Percentiles rank a stretch among this genome's conserved stretches.
Conservation (phyloP, 1,140 invertebrate genomes). For the Varroa destructor region DNA sequence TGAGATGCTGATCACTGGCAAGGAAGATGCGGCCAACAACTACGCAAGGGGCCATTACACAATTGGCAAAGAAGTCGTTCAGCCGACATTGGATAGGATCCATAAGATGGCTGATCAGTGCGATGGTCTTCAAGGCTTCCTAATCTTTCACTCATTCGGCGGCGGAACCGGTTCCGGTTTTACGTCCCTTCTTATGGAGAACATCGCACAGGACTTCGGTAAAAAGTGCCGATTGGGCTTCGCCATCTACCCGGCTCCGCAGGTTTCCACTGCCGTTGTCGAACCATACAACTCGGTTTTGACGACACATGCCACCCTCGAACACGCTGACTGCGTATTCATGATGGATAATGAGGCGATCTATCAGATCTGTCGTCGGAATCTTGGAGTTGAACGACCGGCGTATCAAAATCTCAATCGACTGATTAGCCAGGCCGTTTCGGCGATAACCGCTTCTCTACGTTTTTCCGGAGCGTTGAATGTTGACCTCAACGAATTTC, state of each 20-base stretch:
- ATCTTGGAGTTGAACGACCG: conserved; percentile 43
- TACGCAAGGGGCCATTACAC: conserved; percentile 41
- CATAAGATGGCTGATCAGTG: conserved; percentile 58
- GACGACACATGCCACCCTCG: conserved; percentile 40
- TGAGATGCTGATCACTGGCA: conserved; percentile 50
- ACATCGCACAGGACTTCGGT: conserved; percentile 43
- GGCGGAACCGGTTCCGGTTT: conserved; percentile 51
- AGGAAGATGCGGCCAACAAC: conserved; percentile 49
- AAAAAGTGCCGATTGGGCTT: conserved; percentile 54
- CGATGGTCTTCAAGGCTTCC: conserved; percentile 58
- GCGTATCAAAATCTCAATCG: conserved; percentile 42
- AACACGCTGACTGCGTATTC: conserved; percentile 40
- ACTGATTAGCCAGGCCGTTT: conserved; percentile 41
- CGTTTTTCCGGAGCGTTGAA: conserved; percentile 36
- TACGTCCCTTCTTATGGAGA: conserved; percentile 45
- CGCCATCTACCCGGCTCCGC: conserved; percentile 69
- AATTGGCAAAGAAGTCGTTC: conserved; percentile 39
- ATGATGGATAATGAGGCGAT: conserved; percentile 45
- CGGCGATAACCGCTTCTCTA: conserved; percentile 35
- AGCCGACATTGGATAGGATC: conserved; percentile 42
- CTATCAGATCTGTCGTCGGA: conserved; percentile 45
- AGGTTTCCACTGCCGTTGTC: conserved; percentile 48
- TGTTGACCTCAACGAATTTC: conserved; percentile 38
- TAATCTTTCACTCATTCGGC: conserved; percentile 47
- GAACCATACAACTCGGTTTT: conserved; percentile 45